Base-by-base conservation (phyloP, 2,888 invertebrate genomes). In the Eristalinus aeneus region DNA sequence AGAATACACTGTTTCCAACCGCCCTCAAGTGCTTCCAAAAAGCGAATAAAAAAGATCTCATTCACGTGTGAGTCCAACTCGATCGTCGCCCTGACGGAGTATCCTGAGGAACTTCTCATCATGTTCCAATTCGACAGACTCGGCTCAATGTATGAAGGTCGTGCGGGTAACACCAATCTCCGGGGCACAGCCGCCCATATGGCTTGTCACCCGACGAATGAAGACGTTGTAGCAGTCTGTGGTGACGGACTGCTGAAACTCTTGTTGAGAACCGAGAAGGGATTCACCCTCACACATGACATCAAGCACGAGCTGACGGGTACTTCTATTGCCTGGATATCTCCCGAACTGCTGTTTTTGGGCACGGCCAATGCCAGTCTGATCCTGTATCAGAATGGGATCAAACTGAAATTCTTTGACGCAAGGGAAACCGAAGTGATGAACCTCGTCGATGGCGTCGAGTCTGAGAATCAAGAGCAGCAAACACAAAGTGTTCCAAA, bases 311-410 rank as follows among this genome's bases (percentile, higher is more conserved):
- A 95, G 90, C 94, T 96, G 71, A 94, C 95, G 83, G 95, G 97
- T 88, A 95, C 96, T 8, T 95, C 95, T 61, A 95, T 96, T 89
- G 95, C 96, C 88, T 98, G 98, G 97, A 91, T 98, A 60, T 95
- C 96, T 1, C 94, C 96, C 73, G 98, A 98, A 89, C 94, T 97
- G 68, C 94, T 98, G n/a, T 88, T 92, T 87, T 86, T 91, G 54
- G 98, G 98, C 2, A 97, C 97, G 0, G 93, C 94, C 74, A 95
- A 94, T 79, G 97, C 97, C 20, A 93, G 95, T 84, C 93, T 98
- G 46, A 93, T 97, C 90, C 93, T 97, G 83, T 94, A 98, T 75
- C 98, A 98, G 91, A 96, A 96, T 88, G 97, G 97, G 0, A 98
- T 98, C 88, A 92, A 97, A 69, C 96, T 96, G 88, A 94, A 91